A percentile compares a stretch with the other conserved stretches of the same genome.
Conservation (phyloP, 1,140 invertebrate species). For the Sitophilus oryzae region DNA sequence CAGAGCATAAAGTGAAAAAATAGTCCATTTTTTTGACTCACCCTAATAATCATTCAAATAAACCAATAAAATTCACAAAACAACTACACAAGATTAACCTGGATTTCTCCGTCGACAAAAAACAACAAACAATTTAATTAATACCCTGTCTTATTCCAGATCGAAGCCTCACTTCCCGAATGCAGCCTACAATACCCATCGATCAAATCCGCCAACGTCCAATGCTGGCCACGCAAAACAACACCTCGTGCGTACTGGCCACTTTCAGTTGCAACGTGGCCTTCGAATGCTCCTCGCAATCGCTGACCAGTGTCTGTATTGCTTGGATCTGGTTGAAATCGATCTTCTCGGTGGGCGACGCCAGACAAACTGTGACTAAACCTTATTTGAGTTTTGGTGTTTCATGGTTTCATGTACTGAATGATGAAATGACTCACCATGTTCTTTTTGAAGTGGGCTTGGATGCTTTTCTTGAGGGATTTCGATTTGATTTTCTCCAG, state of each 20-base stretch:
- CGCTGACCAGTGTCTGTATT: constrained; percentile 72
- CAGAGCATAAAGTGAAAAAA: no score
- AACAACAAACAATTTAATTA: no score
- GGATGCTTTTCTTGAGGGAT: constrained; percentile 85
- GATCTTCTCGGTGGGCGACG: constrained; percentile 68
- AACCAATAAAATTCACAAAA: no score
- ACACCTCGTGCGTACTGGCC: constrained; percentile 72
- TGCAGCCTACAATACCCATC: constrained; percentile 92
- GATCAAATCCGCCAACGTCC: constrained; percentile 84
- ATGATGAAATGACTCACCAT: constrained; percentile 76
- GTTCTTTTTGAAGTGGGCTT: constrained; percentile 90
- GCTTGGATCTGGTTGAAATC: constrained; percentile 70
- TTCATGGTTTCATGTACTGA: constrained; percentile 86
- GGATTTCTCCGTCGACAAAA: no score
- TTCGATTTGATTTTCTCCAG: constrained; percentile 83
- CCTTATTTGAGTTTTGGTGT: no score
- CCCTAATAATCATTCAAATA: no score
- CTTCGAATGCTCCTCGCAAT: constrained; percentile 68
- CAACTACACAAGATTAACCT: no score
- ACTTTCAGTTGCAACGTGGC: constrained; percentile 78
- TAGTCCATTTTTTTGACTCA: no score
- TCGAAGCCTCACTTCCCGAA: constrained; percentile 67
- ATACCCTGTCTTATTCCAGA: constrained; percentile 85
- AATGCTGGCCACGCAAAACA: constrained; percentile 81
- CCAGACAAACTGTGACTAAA: no score